Conservation (phyloP, 1,140 invertebrate species). For the Drosophila dunni region DNA sequence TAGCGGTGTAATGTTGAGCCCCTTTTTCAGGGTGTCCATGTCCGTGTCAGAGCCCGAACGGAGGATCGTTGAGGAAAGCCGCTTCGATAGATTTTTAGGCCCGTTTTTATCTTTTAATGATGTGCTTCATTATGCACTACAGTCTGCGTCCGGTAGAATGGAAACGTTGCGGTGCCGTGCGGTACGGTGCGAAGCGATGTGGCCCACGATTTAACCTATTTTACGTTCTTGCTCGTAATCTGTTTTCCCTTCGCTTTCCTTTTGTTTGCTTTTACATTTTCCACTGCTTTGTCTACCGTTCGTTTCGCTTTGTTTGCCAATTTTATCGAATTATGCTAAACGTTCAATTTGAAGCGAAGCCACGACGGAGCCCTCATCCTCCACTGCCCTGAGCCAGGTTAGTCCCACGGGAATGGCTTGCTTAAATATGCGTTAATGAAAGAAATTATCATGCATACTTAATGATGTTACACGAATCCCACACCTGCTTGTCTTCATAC, state of each 20-base stretch:
- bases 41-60: not conserved
- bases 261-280: constrained; percentile 61
- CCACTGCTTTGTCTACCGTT: constrained; percentile 13
- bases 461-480: constrained; percentile 48
- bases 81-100: constrained; percentile 66
- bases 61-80: constrained; percentile 47
- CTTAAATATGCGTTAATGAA: constrained; percentile 81
- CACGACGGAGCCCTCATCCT: not conserved
- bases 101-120: constrained; percentile 75
- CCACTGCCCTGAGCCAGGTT: not conserved
- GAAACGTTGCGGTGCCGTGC: not conserved
- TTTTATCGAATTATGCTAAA: constrained; percentile 81
- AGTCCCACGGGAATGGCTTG: constrained; percentile 27
- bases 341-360: constrained; percentile 35
- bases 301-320: constrained; percentile 58
- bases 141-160: not conserved
- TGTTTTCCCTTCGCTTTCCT: constrained; percentile 12
- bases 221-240: constrained; percentile 24
- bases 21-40: constrained; percentile 4
- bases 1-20: constrained; percentile 49
- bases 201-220: constrained; percentile 29
- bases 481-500: not conserved
- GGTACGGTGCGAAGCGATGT: not conserved
- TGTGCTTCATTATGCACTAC: constrained; percentile 74
- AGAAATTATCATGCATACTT: constrained; percentile 76